These are phyloP conservation scores for Anomalospiza imberbis DNA, from an alignment of 2,797 vertebrate genomes.

Conservation along the genomic window DNA sequence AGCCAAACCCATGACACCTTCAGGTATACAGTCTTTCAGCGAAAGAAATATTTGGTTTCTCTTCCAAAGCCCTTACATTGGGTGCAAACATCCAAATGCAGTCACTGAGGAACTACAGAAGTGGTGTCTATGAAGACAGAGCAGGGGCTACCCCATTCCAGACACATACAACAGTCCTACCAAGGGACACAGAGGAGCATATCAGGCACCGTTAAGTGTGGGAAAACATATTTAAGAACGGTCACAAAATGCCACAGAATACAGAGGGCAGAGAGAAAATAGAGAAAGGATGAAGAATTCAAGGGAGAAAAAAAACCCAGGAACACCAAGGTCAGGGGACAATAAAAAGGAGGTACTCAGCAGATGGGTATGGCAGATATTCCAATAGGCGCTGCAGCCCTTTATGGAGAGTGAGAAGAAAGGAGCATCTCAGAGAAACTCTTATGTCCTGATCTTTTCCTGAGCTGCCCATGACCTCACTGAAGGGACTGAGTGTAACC, in stretches of 20 bases:
- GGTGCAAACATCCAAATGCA: neutral
- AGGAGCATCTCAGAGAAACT: neutral
- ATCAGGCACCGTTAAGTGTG: neutral
- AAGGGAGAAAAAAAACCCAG: neutral
- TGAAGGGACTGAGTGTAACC: neutral
- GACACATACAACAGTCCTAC: neutral
- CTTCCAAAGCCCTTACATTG: neutral
- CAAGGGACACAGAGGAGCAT: neutral
- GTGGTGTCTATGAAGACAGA: neutral
- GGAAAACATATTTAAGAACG: neutral
- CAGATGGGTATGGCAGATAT: neutral
- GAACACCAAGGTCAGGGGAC: neutral
- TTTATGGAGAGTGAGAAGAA: neutral
- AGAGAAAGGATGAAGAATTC: neutral
- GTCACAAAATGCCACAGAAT: neutral
- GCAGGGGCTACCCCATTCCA: neutral
- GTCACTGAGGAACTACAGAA: neutral
- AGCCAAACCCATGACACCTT: neutral
- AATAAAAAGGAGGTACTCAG: neutral
- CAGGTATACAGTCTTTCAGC: neutral
- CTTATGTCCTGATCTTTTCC: neutral
- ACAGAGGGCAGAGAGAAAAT: neutral
- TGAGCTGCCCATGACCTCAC: neutral
- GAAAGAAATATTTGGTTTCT: neutral
- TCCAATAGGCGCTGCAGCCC: neutral